Evolutionary conservation across 2,888 invertebrate genomes (phyloP), one percentile per base, ranked within the genome.

Genomic region (Tiphia femorata): DNA sequence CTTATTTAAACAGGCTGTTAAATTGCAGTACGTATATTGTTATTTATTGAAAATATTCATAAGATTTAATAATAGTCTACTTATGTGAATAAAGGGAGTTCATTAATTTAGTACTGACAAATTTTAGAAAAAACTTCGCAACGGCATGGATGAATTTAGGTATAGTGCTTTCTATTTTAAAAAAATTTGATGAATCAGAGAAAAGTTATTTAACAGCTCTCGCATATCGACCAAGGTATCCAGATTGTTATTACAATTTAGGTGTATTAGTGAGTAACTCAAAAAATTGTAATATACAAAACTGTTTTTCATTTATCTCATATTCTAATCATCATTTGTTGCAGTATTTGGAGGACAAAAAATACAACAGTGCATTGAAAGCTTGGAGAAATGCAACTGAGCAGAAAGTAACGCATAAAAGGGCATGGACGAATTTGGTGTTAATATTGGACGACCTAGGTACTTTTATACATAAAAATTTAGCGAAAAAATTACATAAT

Each of bases 141-240:
- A 93, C 96, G 0, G 98, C 97, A 0, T 98, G 97, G 97, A 98
- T 98, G 97, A 98, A 98, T 85, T 86, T 98, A 48, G 98, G 97
- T 12, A 97, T 98, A 70, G 94, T 97, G 23, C 87, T 96, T 64
- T 91, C 95, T 0, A 88, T 90, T 30, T 85, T 91, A 44, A 89
- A 90, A 67, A 88, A 91, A 58, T 88, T 88, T 60, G 81, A 87
- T 1, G 91, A 92, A 75, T 92, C 97, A 0, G 89, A 94, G 76
- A 78, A 81, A 14, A 93, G 96, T 71, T 98, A 97, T 79, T 85
- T 88, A 70, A 91, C 87, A 48, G 97, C 98, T 0, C 84, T 98
- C 2, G 86, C 84, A 25, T 88, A 92, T 79, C 87, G 96, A 33
- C 88, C 86, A 46, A 89, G 90, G 59, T 98, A 97, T 84, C 93